Evolutionary conservation across 2,888 invertebrate species (phyloP).

Genomic region (Lycocerus yunnanus): DNA sequence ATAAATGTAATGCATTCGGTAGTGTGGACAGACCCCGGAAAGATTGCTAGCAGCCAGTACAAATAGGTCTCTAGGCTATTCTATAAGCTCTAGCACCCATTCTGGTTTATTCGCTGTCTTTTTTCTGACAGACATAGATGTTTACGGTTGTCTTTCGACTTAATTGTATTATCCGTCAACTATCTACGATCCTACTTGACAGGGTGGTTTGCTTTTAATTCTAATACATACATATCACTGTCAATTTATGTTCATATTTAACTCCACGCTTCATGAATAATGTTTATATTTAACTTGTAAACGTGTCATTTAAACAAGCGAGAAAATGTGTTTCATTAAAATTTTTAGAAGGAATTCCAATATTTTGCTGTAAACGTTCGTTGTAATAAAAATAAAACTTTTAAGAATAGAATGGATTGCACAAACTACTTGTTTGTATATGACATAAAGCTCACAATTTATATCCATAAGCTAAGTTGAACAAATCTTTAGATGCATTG

Average conservation of each 20-base stretch:
- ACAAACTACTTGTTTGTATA: background rate
- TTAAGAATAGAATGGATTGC: background rate
- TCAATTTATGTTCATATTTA: constrained; percentile 11
- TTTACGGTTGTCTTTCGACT: constrained; percentile 39
- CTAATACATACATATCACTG: constrained; percentile 21
- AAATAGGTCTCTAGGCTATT: constrained; percentile 23
- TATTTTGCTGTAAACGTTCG: background rate
- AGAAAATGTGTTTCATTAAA: background rate
- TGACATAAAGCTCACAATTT: background rate
- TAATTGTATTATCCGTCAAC: constrained; percentile 41
- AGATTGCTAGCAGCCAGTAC: constrained; percentile 22
- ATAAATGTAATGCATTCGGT: constrained; percentile 22
- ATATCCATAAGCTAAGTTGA: background rate
- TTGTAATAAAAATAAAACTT: background rate
- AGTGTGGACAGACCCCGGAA: constrained; percentile 25
- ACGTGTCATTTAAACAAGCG: background rate
- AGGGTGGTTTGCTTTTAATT: constrained; percentile 23
- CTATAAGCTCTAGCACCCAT: constrained; percentile 20
- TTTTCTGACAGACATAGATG: constrained; percentile 35
- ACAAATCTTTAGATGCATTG: background rate
- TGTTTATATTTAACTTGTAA: background rate
- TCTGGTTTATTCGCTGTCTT: constrained; percentile 22
- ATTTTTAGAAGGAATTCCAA: background rate
- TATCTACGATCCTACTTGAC: constrained; percentile 22
- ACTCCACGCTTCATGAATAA: background rate